Evolutionary conservation across 2,888 invertebrate genomes (phyloP), one percentile per base, ranked within the genome.

Genomic region (Oeneis ivallda): DNA sequence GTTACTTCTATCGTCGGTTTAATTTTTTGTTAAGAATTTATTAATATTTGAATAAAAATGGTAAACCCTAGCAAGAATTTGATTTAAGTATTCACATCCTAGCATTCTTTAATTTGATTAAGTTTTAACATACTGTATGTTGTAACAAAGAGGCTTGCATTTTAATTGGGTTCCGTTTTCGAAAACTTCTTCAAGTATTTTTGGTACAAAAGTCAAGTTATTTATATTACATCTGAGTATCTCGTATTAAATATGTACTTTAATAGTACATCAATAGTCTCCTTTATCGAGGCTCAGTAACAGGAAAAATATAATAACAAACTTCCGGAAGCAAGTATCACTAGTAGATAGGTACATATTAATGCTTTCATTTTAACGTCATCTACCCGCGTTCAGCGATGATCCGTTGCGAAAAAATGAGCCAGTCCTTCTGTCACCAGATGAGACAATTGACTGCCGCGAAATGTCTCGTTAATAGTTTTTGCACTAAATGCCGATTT

Each of bases 261-360:
- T 71, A 70, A 73, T 71, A 70, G 65, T 68, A 71, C 65, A 67
- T 72, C 67, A 71, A 74, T 75, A 72, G 70, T 60, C 59, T 49
- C 41, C 45, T 52, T 52, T 52, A 41, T 50, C 19, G 39, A 41
- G 17, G 69, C 62, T 67, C 66, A 65, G 71, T 61, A 73, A 72
- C 67, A 72, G 70, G 71, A 72, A 74, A 69, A 70, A 75, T 73
- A 72, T 73, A 74, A 75, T 76, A 75, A 69, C 70, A 65, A 62
- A 32, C 61, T 66, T 67, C 67, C 67, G 70, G 71, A 73, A 72
- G 70, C 70, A 68, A 71, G 70, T 66, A 71, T 72, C 65, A 62
- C 52, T 11, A 13, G 39, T 41, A 50, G 17, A 39, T 45, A 58
- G 6, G 13, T 17, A 26, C 19, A 17, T 49, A 49, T 17, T 43